Conservation (phyloP, 2,797 vertebrate genomes). For the Atherinosoma microstoma region DNA sequence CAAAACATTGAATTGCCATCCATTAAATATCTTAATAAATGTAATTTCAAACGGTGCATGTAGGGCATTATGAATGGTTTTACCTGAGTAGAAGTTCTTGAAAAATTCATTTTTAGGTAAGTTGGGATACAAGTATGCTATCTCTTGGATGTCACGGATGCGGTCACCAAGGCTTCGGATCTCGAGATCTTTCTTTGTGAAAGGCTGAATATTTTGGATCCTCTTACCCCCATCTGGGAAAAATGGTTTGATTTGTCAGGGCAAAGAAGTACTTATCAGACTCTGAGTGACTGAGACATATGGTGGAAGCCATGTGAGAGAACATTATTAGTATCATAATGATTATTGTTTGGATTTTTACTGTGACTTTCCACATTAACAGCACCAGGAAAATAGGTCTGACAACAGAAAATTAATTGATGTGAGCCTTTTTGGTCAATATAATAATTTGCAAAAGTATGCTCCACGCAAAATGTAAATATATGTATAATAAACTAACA, state of each 20-base stretch:
- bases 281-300: no score
- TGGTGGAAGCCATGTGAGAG: background rate
- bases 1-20: background rate
- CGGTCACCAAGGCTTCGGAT: conserved; percentile 92
- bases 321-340: background rate
- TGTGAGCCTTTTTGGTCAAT: no score
- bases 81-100: conserved; percentile 91
- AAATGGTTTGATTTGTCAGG: conserved; percentile 4
- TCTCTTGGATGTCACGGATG: conserved; percentile 89
- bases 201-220: conserved; percentile 96
- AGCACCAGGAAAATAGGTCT: no score
- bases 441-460: no score
- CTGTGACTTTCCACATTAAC: no score
- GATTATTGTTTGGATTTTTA: no score
- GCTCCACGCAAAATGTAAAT: no score
- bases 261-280: background rate
- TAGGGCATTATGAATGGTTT: conserved; percentile 65
- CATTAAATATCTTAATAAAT: background rate
- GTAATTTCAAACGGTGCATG: background rate
- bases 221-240: conserved; percentile 83
- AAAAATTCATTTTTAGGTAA: conserved; percentile 89
- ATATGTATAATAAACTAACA: no score
- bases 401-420: no score
- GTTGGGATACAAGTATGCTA: conserved; percentile 89
- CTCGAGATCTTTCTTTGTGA: conserved; percentile 92